Evolutionary conservation across 2,797 vertebrate species (phyloP).

Genomic region (Sciaenops ocellatus): DNA sequence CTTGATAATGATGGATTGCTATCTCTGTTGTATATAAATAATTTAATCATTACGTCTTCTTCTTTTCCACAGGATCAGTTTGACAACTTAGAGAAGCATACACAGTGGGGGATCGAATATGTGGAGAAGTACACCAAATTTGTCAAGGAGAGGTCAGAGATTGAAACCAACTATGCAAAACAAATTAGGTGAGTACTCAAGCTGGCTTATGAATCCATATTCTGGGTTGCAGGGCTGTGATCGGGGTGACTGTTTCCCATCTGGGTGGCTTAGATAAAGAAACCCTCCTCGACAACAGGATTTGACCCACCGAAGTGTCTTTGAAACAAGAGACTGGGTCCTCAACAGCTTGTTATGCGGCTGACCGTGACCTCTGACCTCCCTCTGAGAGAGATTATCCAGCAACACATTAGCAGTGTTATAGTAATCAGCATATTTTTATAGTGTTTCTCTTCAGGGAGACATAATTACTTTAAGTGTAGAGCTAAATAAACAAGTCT

Average conservation of each 20-base stretch:
- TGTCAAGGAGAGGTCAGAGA: slow-evolving; percentile 97
- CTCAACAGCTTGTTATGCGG: slow-evolving; percentile 17
- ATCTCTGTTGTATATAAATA: neutral
- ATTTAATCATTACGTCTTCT: slow-evolving; percentile 21
- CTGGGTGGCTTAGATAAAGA: slow-evolving; percentile 39
- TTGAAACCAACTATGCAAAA: slow-evolving; percentile 98
- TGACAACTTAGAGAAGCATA: slow-evolving; percentile 99
- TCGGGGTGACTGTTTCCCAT: neutral
- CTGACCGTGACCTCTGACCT: slow-evolving; percentile 61
- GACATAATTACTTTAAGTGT: neutral
- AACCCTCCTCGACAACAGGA: slow-evolving; percentile 10
- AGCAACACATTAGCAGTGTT: neutral
- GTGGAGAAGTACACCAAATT: slow-evolving; percentile 98
- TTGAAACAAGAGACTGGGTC: slow-evolving; percentile 55
- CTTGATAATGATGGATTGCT: neutral
- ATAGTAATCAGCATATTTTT: neutral
- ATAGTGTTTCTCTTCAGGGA: neutral
- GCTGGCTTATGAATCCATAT: slow-evolving; percentile 1
- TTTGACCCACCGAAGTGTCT: slow-evolving; percentile 51
- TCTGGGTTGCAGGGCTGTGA: neutral
- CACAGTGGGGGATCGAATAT: slow-evolving; percentile 97
- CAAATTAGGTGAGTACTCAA: slow-evolving; percentile 94
- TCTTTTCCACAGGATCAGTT: slow-evolving; percentile 93
- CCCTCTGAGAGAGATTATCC: neutral
- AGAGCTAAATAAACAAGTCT: slow-evolving; percentile 22